These are phyloP conservation scores for Oreochromis spilurus DNA, from an alignment of 2,113 vertebrate species.

Conservation along the genomic window DNA sequence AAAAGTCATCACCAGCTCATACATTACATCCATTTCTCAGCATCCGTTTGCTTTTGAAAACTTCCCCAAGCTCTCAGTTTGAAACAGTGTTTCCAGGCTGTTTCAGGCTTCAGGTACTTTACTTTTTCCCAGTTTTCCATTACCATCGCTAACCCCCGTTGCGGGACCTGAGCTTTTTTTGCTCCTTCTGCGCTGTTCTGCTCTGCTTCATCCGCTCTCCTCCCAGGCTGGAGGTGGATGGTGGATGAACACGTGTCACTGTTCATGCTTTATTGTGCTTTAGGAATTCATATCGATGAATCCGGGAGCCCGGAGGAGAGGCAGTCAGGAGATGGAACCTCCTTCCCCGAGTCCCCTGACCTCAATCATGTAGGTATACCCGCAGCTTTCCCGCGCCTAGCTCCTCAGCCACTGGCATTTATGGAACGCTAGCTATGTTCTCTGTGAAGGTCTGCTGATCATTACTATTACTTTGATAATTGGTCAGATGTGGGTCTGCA, in stretches of 20 bases:
- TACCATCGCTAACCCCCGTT: neutral
- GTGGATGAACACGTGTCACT: conserved; percentile 27
- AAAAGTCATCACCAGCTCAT: neutral
- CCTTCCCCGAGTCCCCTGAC: conserved; percentile 94
- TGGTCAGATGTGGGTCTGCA: neutral
- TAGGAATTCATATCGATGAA: conserved; percentile 79
- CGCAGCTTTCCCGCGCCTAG: conserved; percentile 25
- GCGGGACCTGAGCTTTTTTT: conserved; percentile 8
- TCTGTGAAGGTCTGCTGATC: conserved; percentile 38
- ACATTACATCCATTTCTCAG: conserved; percentile 8
- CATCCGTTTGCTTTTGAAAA: neutral
- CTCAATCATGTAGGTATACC: conserved; percentile 87
- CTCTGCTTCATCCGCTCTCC: conserved; percentile 41
- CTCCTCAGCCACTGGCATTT: conserved; percentile 18
- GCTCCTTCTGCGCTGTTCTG: neutral
- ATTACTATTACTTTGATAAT: neutral
- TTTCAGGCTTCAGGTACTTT: neutral
- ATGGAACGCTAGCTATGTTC: neutral
- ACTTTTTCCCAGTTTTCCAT: conserved; percentile 17
- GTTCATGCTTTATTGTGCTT: conserved; percentile 67
- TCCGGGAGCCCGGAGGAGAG: conserved; percentile 88
- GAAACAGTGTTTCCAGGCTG: neutral
- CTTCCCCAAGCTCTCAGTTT: neutral
- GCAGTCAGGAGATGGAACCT: conserved; percentile 95
- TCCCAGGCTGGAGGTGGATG: conserved; percentile 12